Conservation (phyloP, 2,113 vertebrate genomes). For the Poeciliopsis occidentalis region DNA sequence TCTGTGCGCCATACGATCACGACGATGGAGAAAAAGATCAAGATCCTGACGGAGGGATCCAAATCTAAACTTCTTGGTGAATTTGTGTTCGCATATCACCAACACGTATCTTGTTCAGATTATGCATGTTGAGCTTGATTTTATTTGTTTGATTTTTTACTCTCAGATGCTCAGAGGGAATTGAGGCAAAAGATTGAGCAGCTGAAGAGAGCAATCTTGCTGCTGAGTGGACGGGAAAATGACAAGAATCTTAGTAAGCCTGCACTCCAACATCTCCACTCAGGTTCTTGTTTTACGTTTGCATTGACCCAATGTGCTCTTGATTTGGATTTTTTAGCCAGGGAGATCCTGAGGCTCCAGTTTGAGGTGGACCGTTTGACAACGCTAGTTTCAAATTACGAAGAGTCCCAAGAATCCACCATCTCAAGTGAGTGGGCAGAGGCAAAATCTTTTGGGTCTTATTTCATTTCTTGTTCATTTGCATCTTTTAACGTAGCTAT, state of each 20-base stretch:
- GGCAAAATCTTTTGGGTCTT: no score
- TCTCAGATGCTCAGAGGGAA: constrained; percentile 26
- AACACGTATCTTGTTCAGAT: background rate
- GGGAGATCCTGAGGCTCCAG: constrained; percentile 49
- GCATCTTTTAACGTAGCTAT: no score
- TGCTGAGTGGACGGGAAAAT: background rate
- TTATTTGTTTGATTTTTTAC: background rate
- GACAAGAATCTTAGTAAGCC: constrained; percentile 46
- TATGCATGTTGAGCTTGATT: background rate
- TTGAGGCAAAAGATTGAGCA: background rate
- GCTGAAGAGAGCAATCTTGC: constrained; percentile 40
- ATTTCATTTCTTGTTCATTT: no score
- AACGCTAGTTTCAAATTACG: rapidly evolving
- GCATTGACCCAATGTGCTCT: background rate
- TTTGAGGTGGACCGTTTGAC: rapidly evolving
- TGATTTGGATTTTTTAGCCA: constrained; percentile 30
- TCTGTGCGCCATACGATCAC: constrained; percentile 20
- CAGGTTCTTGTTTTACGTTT: background rate
- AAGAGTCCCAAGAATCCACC: background rate
- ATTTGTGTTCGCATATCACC: background rate
- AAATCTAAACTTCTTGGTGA: constrained; percentile 18
- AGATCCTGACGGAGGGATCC: background rate
- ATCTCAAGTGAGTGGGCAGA: constrained; percentile 23
- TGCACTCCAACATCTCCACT: background rate
- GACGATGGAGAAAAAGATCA: constrained; percentile 20